Percentiles rank a stretch among this genome's conserved stretches.
These are phyloP conservation scores for Bugula neritina DNA, from an alignment of 2,888 invertebrate genomes.

Conservation along the genomic window DNA sequence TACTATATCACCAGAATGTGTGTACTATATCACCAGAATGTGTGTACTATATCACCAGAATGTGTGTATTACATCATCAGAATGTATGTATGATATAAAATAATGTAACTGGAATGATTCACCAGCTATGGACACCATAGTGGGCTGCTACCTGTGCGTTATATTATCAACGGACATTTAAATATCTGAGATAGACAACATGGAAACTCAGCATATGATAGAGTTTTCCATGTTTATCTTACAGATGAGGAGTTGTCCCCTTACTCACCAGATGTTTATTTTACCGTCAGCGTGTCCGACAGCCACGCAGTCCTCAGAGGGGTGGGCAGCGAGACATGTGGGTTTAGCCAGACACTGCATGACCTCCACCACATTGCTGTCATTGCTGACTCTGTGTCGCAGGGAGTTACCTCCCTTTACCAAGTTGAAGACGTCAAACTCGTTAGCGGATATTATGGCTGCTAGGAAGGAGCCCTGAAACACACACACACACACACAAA, in stretches of 20 bases:
- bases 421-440: background rate
- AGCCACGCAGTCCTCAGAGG: constrained; percentile 62
- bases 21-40: too few species aligned
- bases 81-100: too few species aligned
- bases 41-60: too few species aligned
- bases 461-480: constrained; percentile 15
- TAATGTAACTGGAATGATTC: too few species aligned
- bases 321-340: constrained; percentile 66
- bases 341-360: constrained; percentile 42
- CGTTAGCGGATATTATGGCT: background rate
- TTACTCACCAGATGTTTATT: constrained; percentile 61
- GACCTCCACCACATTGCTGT: constrained; percentile 1
- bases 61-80: too few species aligned
- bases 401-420: background rate
- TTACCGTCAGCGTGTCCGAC: constrained; percentile 66
- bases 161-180: too few species aligned
- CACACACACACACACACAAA: too few species aligned
- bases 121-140: too few species aligned
- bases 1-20: too few species aligned
- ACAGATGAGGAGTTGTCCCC: background rate
- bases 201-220: too few species aligned
- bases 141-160: too few species aligned
- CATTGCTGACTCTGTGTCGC: background rate
- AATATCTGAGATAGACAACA: too few species aligned
- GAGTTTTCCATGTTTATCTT: background rate